Evolutionary conservation across 2,797 vertebrate genomes (phyloP), one percentile per base, ranked within the genome.

Genomic region (Pachyuromys duprasi): DNA sequence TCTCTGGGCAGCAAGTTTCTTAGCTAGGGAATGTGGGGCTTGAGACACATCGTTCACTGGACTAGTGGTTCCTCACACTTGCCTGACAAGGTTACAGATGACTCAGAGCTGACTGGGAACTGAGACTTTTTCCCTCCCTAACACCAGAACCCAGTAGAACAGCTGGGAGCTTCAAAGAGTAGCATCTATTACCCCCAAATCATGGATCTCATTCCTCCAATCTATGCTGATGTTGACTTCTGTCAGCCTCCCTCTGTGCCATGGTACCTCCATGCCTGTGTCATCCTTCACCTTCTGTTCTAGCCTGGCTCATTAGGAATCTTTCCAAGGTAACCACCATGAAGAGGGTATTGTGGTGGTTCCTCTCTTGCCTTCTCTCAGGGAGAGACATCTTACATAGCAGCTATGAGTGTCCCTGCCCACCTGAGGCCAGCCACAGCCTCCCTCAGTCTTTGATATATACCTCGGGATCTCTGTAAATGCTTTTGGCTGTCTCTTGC

Each of bases 401-500:
- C 86, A 22, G 42, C 39, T 45, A 18, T 20, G 42, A 5, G 5
- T 4, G 2, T 33, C 28, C 5, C 8, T 11, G 2, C 26, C 24
- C 28, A 8, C 8, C 4, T 0, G 9, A 3, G 87, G 53, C 6
- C 45, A 12, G 60, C 39, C 33, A 26, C 3, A 7, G 57, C 7
- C 17, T 63, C 67, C 57, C 69, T 55, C 12, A 22, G 4, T 11
- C n/a, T 18, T 36, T 8, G n/a, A n/a, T n/a, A 60, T 26, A 2
- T 2, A 8, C 6, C 14, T 28, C 33, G 67, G 55, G 33, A 0
- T 0, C 7, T 12, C n/a, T 17, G 36, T 5, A 2, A 0, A 0
- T 1, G 8, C 26, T 45, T 7, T 22, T 78, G 42, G 8, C 67
- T 24, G 42, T 22, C 63, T 55, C 26, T 9, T 24, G 11, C 33